Conservation (phyloP, 2,797 vertebrate species). For the Limnodromus scolopaceus region DNA sequence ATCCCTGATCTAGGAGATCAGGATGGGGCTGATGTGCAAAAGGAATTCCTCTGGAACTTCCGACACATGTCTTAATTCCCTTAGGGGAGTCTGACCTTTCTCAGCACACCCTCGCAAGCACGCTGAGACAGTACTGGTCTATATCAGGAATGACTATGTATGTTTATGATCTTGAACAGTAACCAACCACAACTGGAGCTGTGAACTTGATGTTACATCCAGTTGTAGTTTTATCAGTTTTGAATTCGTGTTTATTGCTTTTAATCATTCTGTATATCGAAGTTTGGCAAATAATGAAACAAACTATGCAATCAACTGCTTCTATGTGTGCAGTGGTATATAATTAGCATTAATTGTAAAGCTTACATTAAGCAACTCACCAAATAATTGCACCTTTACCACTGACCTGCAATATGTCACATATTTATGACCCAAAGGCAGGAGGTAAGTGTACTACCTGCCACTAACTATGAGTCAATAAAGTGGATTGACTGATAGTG, state of each 20-base stretch:
- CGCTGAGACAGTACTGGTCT: not conserved
- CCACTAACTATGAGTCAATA: not conserved
- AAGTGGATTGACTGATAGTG: not conserved
- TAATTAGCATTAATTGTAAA: not conserved
- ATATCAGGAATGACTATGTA: not conserved
- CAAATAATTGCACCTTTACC: not conserved
- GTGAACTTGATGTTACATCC: not conserved
- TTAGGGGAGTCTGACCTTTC: not conserved
- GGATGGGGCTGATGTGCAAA: not conserved
- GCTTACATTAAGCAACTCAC: not conserved
- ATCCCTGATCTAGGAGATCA: not conserved
- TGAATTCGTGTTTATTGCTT: not conserved
- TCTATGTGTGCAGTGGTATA: not conserved
- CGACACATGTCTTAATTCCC: not conserved
- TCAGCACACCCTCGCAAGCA: not conserved
- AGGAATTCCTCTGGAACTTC: not conserved
- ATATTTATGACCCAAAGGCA: not conserved
- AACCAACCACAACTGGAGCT: not conserved
- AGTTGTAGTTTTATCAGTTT: not conserved
- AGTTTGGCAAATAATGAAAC: not conserved
- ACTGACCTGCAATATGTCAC: accelerated
- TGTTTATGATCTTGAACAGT: not conserved
- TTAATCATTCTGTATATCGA: not conserved
- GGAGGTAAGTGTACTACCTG: not conserved
- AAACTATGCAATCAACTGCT: not conserved